Conservation (phyloP, 2,113 vertebrate species). For the Coregonus clupeaformis region DNA sequence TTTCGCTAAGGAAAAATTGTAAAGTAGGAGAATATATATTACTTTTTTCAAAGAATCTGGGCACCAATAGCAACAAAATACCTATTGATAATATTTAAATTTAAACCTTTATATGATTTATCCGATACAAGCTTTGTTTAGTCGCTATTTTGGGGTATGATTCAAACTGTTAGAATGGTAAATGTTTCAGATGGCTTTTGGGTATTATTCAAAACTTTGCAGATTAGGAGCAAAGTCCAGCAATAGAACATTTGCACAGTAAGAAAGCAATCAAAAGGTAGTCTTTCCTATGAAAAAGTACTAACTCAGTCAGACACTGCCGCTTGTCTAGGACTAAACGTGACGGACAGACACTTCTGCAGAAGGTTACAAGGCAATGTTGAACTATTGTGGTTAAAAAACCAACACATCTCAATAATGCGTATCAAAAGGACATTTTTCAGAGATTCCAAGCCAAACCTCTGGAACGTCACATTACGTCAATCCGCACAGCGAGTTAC, state of each 20-base stretch:
- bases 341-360: constrained; percentile 35
- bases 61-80: constrained; percentile 39
- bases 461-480: constrained; percentile 35
- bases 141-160: constrained; percentile 19
- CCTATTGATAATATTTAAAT: constrained; percentile 34
- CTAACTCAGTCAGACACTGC: constrained; percentile 30
- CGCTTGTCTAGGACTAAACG: constrained; percentile 31
- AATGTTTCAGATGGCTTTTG: constrained; percentile 54
- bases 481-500: constrained; percentile 30
- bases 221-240: constrained; percentile 27
- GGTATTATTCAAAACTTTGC: constrained; percentile 18
- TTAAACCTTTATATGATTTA: background rate
- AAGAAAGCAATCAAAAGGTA: constrained; percentile 53
- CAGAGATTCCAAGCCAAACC: constrained; percentile 3
- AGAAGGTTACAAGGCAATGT: constrained; percentile 54
- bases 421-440: constrained; percentile 13
- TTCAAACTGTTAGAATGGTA: constrained; percentile 31
- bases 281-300: constrained; percentile 46
- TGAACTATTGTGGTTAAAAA: constrained; percentile 27
- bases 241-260: constrained; percentile 21
- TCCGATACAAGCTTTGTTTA: background rate
- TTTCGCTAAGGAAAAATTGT: constrained; percentile 61
- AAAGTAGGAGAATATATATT: constrained; percentile 59
- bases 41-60: constrained; percentile 53
- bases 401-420: constrained; percentile 18